phyloP scores from a whole-genome alignment of 2,888 invertebrate genomes.

The Eutolmus rufibarbis region DNA sequence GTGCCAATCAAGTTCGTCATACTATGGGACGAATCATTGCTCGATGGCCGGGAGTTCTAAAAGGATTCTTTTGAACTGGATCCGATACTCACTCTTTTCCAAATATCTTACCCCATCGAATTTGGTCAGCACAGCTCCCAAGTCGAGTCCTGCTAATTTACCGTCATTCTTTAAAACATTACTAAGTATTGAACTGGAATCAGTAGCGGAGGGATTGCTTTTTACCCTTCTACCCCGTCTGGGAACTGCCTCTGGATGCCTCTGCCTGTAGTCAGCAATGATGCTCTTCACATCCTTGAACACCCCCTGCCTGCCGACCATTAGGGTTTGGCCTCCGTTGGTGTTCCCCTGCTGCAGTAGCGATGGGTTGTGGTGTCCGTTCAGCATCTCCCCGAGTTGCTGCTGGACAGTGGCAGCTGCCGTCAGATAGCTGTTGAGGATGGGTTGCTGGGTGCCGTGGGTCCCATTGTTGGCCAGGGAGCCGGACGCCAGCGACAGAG shows the following conservation, averaged over 20 bases:
- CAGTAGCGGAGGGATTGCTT: conserved; percentile 49
- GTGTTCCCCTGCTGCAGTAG: background rate
- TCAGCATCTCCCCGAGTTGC: conserved; percentile 51
- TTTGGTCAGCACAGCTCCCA: conserved; percentile 45
- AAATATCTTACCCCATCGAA: conserved; percentile 42
- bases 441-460: conserved; percentile 44
- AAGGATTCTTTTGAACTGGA: background rate
- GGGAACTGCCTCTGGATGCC: conserved; percentile 78
- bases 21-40: conserved; percentile 66
- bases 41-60: conserved; percentile 61
- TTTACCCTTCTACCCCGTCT: conserved; percentile 73
- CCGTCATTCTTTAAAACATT: conserved; percentile 51
- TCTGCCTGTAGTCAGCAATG: conserved; percentile 79
- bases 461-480: conserved; percentile 43
- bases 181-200: conserved; percentile 48
- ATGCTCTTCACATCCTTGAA: conserved; percentile 84
- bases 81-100: background rate
- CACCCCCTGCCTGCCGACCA: conserved; percentile 74
- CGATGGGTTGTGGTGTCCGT: conserved; percentile 49
- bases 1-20: conserved; percentile 56
- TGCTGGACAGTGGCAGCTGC: conserved; percentile 50
- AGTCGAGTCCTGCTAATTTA: conserved; percentile 45
- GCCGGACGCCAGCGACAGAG: conserved; percentile 44
- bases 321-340: conserved; percentile 42
- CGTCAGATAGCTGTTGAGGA: conserved; percentile 51